A percentile compares a stretch with the other conserved stretches of the same genome.
Conservation (phyloP, 2,888 invertebrate species). For the Anoncus sp. region DNA sequence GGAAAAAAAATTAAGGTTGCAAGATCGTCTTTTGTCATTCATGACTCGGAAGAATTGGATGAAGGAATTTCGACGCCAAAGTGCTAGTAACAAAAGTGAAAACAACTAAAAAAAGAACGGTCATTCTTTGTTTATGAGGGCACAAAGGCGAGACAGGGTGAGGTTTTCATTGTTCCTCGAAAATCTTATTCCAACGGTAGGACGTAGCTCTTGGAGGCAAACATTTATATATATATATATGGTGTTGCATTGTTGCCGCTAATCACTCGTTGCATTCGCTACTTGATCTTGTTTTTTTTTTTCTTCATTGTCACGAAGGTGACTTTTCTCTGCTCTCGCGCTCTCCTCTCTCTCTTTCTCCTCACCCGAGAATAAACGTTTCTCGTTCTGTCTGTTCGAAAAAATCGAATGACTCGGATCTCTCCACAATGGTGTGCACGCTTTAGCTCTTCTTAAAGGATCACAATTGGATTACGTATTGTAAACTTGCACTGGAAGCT, state of each 20-base stretch:
- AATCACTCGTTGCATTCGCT: slow-evolving; percentile 38
- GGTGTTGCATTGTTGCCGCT: slow-evolving; percentile 34
- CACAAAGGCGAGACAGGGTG: slow-evolving; percentile 26
- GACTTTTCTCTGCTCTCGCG: neutral
- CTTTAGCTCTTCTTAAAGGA: neutral
- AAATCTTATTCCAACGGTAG: slow-evolving; percentile 16
- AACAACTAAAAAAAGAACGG: neutral
- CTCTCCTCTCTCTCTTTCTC: slow-evolving; percentile 1
- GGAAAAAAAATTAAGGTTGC: neutral
- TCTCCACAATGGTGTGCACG: neutral
- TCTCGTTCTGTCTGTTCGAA: neutral
- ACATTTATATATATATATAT: neutral
- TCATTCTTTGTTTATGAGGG: neutral
- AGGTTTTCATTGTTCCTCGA: slow-evolving; percentile 41
- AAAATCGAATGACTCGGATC: slow-evolving; percentile 5
- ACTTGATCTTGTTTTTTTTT: slow-evolving; percentile 17
- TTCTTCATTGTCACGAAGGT: slow-evolving; percentile 2
- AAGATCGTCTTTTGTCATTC: neutral
- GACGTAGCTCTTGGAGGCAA: neutral
- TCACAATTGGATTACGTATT: slow-evolving; percentile 30
- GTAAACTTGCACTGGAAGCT: slow-evolving; percentile 4
- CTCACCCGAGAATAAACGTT: neutral
- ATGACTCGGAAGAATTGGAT: neutral
- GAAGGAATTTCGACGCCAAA: neutral
- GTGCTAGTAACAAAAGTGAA: neutral